Evolutionary conservation across 2,113 vertebrate genomes (phyloP).

Genomic region (Daphoenositta chrysoptera): DNA sequence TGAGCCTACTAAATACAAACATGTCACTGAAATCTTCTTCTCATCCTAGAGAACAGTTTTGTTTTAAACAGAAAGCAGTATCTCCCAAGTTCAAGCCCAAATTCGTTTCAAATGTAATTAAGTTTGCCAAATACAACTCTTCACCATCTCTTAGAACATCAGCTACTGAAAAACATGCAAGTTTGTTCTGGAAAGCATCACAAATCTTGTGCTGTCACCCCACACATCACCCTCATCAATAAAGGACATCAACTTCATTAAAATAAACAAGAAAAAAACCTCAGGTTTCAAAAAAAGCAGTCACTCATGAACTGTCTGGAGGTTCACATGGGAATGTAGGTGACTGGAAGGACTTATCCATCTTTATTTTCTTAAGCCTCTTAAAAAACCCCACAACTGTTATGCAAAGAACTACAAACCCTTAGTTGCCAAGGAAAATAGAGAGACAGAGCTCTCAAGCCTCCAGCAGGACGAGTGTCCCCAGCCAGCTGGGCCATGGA

Average conservation of each 20-base stretch:
- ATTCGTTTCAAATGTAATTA: not conserved
- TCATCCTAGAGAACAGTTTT: not conserved
- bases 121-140: not conserved
- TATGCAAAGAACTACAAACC: not conserved
- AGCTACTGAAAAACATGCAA: not conserved
- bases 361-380: not conserved
- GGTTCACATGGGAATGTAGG: not conserved
- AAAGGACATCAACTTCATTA: not conserved
- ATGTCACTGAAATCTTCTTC: not conserved
- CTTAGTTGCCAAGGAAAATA: not conserved
- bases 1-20: not conserved
- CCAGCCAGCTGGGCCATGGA: not conserved
- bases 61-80: not conserved
- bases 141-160: not conserved
- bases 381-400: not conserved
- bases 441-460: not conserved
- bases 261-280: not conserved
- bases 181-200: not conserved
- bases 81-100: not conserved
- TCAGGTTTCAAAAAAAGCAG: not conserved
- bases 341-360: fast-evolving
- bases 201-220: not conserved
- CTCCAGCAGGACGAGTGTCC: not conserved
- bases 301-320: not conserved
- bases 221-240: not conserved